These are phyloP conservation scores for Antechinus flavipes DNA, from an alignment of 2,113 vertebrate species.

Conservation along the genomic window DNA sequence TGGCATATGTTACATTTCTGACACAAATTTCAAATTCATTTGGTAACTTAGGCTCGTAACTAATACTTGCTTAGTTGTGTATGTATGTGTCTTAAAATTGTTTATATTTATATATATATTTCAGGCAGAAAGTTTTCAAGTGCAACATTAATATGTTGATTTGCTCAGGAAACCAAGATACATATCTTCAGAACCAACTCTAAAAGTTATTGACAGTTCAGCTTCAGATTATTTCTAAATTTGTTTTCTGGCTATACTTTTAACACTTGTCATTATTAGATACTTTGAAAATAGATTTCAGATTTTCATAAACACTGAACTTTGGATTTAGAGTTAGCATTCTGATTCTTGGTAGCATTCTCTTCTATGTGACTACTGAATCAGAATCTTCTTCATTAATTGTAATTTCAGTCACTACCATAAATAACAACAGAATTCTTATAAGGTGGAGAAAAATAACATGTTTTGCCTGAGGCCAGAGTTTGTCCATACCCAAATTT, in stretches of 20 bases:
- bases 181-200: neutral
- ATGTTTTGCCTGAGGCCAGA: neutral
- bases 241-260: neutral
- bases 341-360: neutral
- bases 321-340: neutral
- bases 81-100: neutral
- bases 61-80: neutral
- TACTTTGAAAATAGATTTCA: neutral
- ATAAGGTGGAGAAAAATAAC: neutral
- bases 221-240: neutral
- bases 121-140: conserved; percentile 50
- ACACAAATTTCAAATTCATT: neutral
- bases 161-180: neutral
- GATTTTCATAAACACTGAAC: neutral
- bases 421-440: neutral
- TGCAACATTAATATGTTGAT: neutral
- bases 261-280: neutral
- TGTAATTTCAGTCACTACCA: neutral
- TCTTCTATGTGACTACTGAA: neutral
- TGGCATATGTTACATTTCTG: neutral
- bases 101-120: conserved; percentile 8
- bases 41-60: neutral
- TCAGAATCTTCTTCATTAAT: neutral
- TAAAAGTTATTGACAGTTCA: neutral
- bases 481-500: neutral